A percentile compares a stretch with the other conserved stretches of the same genome.
phyloP scores from a whole-genome alignment of 2,797 vertebrate species.

The Manis crassicaudata region DNA sequence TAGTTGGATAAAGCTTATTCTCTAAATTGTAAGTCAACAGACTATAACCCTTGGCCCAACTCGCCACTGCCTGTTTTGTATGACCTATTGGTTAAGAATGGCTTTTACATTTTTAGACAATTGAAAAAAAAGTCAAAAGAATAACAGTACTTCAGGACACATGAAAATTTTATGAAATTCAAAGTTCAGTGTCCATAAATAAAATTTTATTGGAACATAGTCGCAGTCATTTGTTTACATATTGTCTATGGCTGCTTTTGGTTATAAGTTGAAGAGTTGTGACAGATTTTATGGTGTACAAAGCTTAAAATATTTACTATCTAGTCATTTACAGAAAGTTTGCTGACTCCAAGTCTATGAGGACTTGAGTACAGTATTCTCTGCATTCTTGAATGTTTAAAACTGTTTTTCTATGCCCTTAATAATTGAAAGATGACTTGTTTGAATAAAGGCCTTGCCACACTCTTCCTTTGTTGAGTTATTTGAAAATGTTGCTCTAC shows the following conservation, averaged over 20 bases:
- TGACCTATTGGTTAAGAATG: neutral
- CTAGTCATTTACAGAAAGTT: neutral
- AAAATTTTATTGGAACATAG: neutral
- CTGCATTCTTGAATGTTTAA: neutral
- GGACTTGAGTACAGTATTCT: neutral
- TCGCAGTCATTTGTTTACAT: neutral
- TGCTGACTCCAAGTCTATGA: neutral
- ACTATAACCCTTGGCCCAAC: neutral
- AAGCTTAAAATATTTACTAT: neutral
- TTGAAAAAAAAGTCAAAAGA: neutral
- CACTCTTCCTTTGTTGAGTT: neutral
- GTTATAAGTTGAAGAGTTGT: neutral
- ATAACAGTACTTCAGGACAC: neutral
- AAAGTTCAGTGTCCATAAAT: neutral
- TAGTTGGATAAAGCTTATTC: neutral
- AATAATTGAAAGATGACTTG: neutral
- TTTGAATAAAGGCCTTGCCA: neutral
- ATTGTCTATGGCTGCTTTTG: neutral
- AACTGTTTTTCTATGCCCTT: neutral
- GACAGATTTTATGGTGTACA: neutral
- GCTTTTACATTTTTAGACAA: neutral
- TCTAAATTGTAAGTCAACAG: neutral
- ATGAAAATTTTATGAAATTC: neutral
- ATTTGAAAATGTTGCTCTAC: constrained; percentile 44
- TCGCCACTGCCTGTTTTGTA: neutral